Base-by-base conservation (phyloP, 2,797 vertebrate species). In the Xenops minutus region DNA sequence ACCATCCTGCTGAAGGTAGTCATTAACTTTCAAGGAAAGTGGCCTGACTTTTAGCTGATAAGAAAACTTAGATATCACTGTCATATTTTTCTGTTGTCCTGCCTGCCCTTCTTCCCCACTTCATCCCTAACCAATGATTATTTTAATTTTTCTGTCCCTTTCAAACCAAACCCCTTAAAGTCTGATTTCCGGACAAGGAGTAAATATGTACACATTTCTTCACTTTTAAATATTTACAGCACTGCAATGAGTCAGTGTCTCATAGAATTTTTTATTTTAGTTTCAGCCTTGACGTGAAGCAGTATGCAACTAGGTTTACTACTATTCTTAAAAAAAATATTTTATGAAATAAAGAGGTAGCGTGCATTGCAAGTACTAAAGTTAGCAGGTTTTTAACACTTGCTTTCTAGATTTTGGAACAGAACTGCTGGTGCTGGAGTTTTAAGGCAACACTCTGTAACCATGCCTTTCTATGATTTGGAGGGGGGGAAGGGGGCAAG, bases 401-500 rank as follows among this genome's bases (percentile, higher is more conserved):
- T 73, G 20, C 14, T 66, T 63, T 73, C 58, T 63, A 63, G 29
- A 22, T 68, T 78, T 58, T 81, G 21, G 52, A 79, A 58, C 8
- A 36, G 9, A 10, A 19, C 11, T 51, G 13, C 24, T 66, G n/a
- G 10, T 89, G 14, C 30, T 92, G 39, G 44, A 4, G 2, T 83
- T 91, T 67, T n/a, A 59, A 23, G 52, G 15, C 41, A 63, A 61
- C 12, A 2, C 8, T 77, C 7, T 72, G 24, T 41, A 78, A 34
- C 41, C 20, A 4, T 39, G n/a, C 16, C 32, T 29, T 76, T 75
- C n/a, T 91, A 2, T 34, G 21, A 71, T 30, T 10, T 44, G 23
- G 15, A 14, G 16, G 20, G 1, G 8, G 36, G 26, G 23, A 44
- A 44, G n/a, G n/a, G 41, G 41, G 41, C 14, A 16, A 8, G 0